A percentile compares a stretch with the other conserved stretches of the same genome.
These are phyloP conservation scores for Sesamia nonagrioides DNA, from an alignment of 1,140 invertebrate species.

Conservation along the genomic window DNA sequence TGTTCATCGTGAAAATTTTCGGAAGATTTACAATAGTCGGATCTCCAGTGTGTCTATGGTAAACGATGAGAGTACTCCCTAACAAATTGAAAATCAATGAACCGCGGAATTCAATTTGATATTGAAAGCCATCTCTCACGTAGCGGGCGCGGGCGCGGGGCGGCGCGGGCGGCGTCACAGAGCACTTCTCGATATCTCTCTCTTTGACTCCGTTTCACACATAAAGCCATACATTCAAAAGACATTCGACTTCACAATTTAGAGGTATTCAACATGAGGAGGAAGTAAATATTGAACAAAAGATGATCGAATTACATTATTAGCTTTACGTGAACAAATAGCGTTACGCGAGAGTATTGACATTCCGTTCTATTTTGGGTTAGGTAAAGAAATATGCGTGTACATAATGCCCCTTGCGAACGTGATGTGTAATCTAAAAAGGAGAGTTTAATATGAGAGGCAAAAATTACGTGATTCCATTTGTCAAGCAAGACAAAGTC, in stretches of 20 bases:
- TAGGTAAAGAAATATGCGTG: background rate
- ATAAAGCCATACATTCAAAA: conserved; percentile 67
- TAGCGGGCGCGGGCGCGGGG: conserved; percentile 49
- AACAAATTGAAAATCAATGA: conserved; percentile 87
- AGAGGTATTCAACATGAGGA: conserved; percentile 42
- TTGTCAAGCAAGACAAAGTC: background rate
- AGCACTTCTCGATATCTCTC: conserved; percentile 72
- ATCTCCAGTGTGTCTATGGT: conserved; percentile 69
- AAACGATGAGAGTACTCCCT: conserved; percentile 75
- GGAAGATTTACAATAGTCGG: conserved; percentile 74
- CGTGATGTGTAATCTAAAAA: background rate
- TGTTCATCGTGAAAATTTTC: conserved; percentile 61
- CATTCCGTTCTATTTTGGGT: conserved; percentile 22
- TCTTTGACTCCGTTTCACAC: conserved; percentile 77
- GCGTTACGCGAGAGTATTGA: conserved; percentile 39
- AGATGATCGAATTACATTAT: conserved; percentile 49
- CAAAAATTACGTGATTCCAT: background rate
- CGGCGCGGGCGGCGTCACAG: conserved; percentile 58
- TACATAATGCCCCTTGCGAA: background rate
- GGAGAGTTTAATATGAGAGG: background rate
- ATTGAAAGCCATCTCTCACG: conserved; percentile 86
- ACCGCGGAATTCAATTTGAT: conserved; percentile 88
- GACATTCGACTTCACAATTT: conserved; percentile 58
- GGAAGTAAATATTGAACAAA: conserved; percentile 50
- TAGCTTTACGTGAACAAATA: conserved; percentile 45